Evolutionary conservation across 2,888 invertebrate species (phyloP).

Genomic region (Acanthosepion pharaonis): DNA sequence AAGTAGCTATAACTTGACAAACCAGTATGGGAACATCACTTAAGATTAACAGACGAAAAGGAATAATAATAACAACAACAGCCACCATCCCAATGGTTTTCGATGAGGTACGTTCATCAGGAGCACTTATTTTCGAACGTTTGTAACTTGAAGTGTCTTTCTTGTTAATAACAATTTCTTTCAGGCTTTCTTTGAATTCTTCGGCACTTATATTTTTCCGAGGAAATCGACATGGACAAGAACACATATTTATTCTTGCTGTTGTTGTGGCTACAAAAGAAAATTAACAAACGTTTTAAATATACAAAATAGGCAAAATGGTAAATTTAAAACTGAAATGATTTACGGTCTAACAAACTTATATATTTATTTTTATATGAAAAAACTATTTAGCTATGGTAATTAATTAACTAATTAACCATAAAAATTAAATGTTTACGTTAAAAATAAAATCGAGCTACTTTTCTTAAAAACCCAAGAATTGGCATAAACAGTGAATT

Average conservation of each 20-base stretch:
- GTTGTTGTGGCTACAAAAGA: neutral
- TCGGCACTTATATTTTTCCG: neutral
- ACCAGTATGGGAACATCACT: neutral
- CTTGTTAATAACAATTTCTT: neutral
- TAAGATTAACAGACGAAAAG: neutral
- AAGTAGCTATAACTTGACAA: neutral
- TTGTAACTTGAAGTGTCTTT: neutral
- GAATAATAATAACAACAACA: neutral
- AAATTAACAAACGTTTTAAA: neutral
- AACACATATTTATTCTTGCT: neutral
- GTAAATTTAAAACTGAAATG: no score
- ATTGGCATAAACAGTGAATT: no score
- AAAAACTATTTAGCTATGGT: no score
- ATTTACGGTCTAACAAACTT: no score
- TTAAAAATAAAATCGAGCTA: no score
- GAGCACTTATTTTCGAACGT: constrained; percentile 14
- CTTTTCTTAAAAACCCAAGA: no score
- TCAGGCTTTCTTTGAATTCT: neutral
- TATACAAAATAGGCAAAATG: no score
- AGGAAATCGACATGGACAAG: neutral
- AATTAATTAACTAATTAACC: no score
- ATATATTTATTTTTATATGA: no score
- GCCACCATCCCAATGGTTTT: neutral
- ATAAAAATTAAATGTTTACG: no score
- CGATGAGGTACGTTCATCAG: neutral